Percentiles rank a stretch among this genome's conserved stretches.
Evolutionary conservation across 2,797 vertebrate genomes (phyloP).

Genomic region (Brachymystax lenok): DNA sequence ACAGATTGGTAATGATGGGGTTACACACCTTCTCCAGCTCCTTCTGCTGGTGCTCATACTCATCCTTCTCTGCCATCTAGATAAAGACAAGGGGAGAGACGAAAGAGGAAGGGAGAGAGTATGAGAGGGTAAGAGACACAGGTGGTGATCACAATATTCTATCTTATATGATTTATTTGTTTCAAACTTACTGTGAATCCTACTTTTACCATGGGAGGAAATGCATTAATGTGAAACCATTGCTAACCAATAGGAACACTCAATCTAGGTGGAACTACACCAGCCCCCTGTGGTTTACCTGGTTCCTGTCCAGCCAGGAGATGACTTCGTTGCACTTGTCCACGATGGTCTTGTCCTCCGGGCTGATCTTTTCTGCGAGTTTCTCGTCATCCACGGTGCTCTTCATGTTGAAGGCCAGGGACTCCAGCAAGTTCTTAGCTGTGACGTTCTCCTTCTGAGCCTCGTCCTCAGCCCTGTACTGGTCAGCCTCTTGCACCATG

Average conservation of each 20-base stretch:
- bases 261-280: neutral
- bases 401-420: conserved; percentile 83
- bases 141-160: neutral
- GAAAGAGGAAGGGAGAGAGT: neutral
- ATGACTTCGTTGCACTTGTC: conserved; percentile 83
- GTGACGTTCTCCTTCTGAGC: conserved; percentile 77
- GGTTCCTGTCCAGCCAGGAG: conserved; percentile 81
- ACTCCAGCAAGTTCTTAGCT: conserved; percentile 80
- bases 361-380: conserved; percentile 79
- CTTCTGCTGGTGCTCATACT: conserved; percentile 83
- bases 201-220: neutral
- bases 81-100: conserved; percentile 10
- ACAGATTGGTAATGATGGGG: conserved; percentile 78
- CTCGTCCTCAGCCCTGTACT: conserved; percentile 78
- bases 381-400: conserved; percentile 82
- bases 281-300: conserved; percentile 61
- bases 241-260: neutral
- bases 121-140: neutral
- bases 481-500: conserved; percentile 83
- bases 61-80: conserved; percentile 81
- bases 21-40: conserved; percentile 84
- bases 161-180: neutral
- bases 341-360: conserved; percentile 77
- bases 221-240: neutral
- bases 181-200: neutral